A percentile compares a stretch with the other conserved stretches of the same genome.
phyloP scores from a whole-genome alignment of 2,888 invertebrate species.

The Zaprionus bogoriensis region DNA sequence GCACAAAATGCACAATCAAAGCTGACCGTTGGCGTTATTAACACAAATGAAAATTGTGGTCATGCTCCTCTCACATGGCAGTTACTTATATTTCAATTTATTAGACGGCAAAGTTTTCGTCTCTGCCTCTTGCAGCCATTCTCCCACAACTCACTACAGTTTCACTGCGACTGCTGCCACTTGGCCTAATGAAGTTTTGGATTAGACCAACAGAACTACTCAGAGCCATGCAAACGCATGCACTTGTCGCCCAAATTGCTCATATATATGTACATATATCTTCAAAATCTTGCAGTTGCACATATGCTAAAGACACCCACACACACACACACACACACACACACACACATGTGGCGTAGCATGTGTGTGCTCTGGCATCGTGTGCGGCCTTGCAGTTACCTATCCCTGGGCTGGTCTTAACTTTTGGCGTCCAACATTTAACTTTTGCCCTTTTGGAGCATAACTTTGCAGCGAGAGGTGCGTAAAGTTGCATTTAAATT shows the following conservation, averaged over 20 bases:
- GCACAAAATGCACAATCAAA: slow-evolving; percentile 68
- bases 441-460: slow-evolving; percentile 36
- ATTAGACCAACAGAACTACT: slow-evolving; percentile 27
- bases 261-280: slow-evolving; percentile 10
- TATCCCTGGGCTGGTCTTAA: slow-evolving; percentile 25
- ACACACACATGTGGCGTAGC: not conserved
- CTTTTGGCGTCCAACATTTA: slow-evolving; percentile 49
- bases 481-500: too few relatives aligned
- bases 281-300: slow-evolving; percentile 16
- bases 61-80: slow-evolving; percentile 31
- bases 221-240: slow-evolving; percentile 9
- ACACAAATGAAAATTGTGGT: slow-evolving; percentile 53
- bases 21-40: slow-evolving; percentile 65
- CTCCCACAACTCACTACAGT: not conserved
- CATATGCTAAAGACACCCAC: slow-evolving; percentile 18
- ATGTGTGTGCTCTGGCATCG: slow-evolving; percentile 23
- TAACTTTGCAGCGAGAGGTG: slow-evolving; percentile 32
- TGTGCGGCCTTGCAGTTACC: slow-evolving; percentile 34
- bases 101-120: slow-evolving; percentile 47
- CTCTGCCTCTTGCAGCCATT: not conserved
- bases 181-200: slow-evolving; percentile 65
- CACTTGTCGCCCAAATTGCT: not conserved
- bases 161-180: slow-evolving; percentile 27
- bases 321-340: not conserved
- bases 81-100: slow-evolving; percentile 63